Conservation (phyloP, 2,113 vertebrate genomes). For the Eurystomus gularis region DNA sequence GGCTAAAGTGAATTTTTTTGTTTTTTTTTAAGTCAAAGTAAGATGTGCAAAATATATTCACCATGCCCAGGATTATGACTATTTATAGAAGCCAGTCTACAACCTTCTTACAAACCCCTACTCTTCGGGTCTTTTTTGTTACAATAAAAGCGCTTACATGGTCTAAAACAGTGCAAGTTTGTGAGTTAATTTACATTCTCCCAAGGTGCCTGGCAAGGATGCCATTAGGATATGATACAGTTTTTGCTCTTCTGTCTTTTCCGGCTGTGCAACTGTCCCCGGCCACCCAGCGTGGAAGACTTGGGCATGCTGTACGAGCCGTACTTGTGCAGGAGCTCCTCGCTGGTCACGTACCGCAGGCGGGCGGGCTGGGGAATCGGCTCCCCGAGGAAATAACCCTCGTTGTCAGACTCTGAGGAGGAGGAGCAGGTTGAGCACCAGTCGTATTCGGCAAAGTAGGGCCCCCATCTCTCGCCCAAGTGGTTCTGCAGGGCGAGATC, state of each 20-base stretch:
- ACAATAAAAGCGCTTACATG: conserved; percentile 72
- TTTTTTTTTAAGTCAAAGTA: conserved; percentile 53
- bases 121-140: neutral
- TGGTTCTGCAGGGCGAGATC: conserved; percentile 95
- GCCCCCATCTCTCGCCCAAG: conserved; percentile 82
- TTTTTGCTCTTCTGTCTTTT: conserved; percentile 99
- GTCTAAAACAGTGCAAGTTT: conserved; percentile 82
- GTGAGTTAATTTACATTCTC: conserved; percentile 81
- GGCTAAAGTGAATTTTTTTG: conserved; percentile 59
- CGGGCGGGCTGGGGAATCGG: conserved; percentile 92
- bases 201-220: conserved; percentile 34
- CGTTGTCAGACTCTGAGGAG: conserved; percentile 96
- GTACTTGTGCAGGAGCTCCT: conserved; percentile 94
- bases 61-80: conserved; percentile 73
- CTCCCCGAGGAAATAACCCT: conserved; percentile 97
- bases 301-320: conserved; percentile 82
- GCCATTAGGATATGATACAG: conserved; percentile 92
- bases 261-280: conserved; percentile 89
- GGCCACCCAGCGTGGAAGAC: conserved; percentile 80
- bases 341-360: conserved; percentile 91
- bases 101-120: conserved; percentile 39
- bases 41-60: conserved; percentile 82
- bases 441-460: conserved; percentile 89
- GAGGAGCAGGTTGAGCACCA: conserved; percentile 99
- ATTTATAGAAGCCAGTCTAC: conserved; percentile 58